Base-by-base conservation (phyloP, 2,888 invertebrate genomes). In the Dascillus cervinus region DNA sequence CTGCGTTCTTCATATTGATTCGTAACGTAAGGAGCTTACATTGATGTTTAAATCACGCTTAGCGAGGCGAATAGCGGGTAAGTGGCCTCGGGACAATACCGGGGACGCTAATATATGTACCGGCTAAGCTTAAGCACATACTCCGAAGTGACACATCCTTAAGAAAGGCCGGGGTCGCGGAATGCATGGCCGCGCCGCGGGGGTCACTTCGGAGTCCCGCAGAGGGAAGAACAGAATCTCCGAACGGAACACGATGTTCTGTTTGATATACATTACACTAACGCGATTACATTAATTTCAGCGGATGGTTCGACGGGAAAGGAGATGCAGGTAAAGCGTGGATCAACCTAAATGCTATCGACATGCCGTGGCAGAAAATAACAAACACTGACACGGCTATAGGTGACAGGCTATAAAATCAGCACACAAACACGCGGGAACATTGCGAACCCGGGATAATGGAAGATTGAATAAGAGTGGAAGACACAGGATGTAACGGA, bases 341-440 rank as follows among this genome's bases (percentile, higher is more conserved):
- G 34, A 38, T 41, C 37, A 37, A 29, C 32, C 30, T 29, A 37
- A n/a, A 26, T 22, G 36, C 20, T 37, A 39, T 37, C 34, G 40
- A 39, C 34, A 26, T 33, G 31, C 34, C 29, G 29, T 20, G 26
- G 23, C 31, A 22, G 36, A 41, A 50, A 50, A 52, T 54, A 55
- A 55, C 50, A 53, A 53, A 51, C 44, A 49, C 45, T 48, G 53
- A 53, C 49, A 52, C 47, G 50, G 51, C 53, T 50, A 53, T 55
- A 56, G 54, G 55, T 58, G 58, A 56, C 56, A 56, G 50, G 50
- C 50, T 50, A 53, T 55, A 57, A 57, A 56, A 58, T 57, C 56
- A 55, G 53, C 53, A 49, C 49, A 44, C 39, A 43, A 41, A 42
- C 38, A 40, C 41, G 39, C 35, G 37, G 38, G 43, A 40, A 39